Conservation (phyloP, 2,113 vertebrate genomes). For the rat (Rattus norvegicus) region GRCr8 NC_086029.1:25957501-25958000, state of each 20-base stretch:
- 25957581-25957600: not conserved
- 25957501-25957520: not conserved
- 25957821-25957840: not conserved
- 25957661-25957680: not conserved
- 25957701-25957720: not conserved
- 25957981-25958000: too few species aligned
- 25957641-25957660: not conserved
- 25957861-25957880: not conserved
- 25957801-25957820: not conserved
- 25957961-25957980: not conserved
- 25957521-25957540: not conserved
- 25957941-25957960: not conserved
- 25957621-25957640: not conserved
- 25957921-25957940: not conserved
- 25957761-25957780: not conserved
- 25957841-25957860: not conserved
- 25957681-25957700: not conserved
- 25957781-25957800: not conserved
- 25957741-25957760: not conserved
- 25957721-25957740: not conserved
- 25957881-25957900: not conserved
- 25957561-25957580: not conserved
- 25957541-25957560: slow-evolving; percentile 26
- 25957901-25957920: not conserved
- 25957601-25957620: not conserved